Conservation (phyloP, 2,888 invertebrate species). For the Thecophora atra region DNA sequence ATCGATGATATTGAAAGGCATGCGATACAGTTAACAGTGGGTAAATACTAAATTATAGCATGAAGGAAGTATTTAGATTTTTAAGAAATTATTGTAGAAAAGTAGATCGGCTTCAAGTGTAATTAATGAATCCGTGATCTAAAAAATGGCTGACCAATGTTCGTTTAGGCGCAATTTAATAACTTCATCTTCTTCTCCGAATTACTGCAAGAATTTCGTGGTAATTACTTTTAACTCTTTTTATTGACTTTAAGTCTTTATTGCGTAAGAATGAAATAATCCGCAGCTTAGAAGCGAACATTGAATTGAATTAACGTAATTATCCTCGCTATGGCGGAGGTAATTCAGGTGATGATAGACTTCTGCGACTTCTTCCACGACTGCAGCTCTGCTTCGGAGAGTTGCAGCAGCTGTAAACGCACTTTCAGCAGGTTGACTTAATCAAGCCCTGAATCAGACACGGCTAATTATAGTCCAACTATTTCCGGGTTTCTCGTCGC, state of each 20-base stretch:
- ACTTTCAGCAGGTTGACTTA: slow-evolving; percentile 19
- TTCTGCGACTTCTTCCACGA: slow-evolving; percentile 4
- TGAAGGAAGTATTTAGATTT: too few species aligned
- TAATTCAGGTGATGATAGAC: slow-evolving; percentile 24
- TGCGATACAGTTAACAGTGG: too few species aligned
- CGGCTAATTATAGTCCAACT: slow-evolving; percentile 28
- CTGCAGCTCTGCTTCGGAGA: background rate
- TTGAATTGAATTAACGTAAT: slow-evolving; percentile 24
- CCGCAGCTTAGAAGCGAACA: background rate
- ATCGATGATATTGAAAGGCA: too few species aligned
- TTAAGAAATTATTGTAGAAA: too few species aligned
- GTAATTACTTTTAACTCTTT: background rate
- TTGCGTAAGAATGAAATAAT: background rate
- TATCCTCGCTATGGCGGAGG: slow-evolving; percentile 20
- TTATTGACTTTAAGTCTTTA: background rate
- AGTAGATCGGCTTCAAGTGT: too few species aligned
- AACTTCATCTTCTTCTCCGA: too few species aligned
- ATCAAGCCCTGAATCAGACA: background rate
- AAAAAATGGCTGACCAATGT: too few species aligned
- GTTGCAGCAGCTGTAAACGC: slow-evolving; percentile 2
- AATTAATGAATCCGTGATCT: too few species aligned
- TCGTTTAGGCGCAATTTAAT: too few species aligned
- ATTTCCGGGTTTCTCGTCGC: background rate
- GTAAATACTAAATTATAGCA: too few species aligned
- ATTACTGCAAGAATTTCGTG: too few species aligned